Conservation (phyloP, 2,113 vertebrate genomes). For the Pterophyllum scalare region DNA sequence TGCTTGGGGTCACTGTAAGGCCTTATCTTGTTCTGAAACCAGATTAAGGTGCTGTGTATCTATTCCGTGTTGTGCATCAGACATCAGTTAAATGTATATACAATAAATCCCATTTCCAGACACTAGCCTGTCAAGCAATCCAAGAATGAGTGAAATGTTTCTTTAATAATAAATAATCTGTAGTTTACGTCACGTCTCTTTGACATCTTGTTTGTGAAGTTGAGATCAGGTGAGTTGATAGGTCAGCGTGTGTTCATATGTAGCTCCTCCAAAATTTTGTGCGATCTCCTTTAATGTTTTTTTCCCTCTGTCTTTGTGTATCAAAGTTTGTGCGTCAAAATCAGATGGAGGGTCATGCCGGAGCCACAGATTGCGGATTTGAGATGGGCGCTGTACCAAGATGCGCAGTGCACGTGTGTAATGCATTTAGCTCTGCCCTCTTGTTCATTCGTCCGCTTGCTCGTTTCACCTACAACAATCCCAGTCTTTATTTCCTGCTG, state of each 20-base stretch:
- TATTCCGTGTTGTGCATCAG: not conserved
- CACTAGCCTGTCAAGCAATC: not conserved
- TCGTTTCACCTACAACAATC: conserved; percentile 58
- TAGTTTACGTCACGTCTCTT: not conserved
- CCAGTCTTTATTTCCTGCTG: conserved; percentile 61
- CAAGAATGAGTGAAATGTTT: conserved; percentile 12
- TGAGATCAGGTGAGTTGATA: not conserved
- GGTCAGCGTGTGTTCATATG: not conserved
- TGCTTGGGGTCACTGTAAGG: conserved; percentile 13
- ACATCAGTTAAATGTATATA: not conserved
- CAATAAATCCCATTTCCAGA: not conserved
- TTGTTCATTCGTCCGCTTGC: not conserved
- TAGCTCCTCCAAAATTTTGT: not conserved
- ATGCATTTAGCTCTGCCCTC: not conserved
- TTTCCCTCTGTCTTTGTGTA: not conserved
- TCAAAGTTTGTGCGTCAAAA: not conserved
- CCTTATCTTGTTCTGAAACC: not conserved
- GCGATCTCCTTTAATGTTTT: not conserved
- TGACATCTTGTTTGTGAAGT: not conserved
- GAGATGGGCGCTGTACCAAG: not conserved
- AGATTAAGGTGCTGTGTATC: conserved; percentile 16
- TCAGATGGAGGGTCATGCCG: not conserved
- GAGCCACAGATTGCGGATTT: not conserved
- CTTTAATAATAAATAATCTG: not conserved
- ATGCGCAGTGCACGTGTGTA: not conserved